Evolutionary conservation across 2,888 invertebrate genomes (phyloP).

Genomic region (Drosophila helvetica): DNA sequence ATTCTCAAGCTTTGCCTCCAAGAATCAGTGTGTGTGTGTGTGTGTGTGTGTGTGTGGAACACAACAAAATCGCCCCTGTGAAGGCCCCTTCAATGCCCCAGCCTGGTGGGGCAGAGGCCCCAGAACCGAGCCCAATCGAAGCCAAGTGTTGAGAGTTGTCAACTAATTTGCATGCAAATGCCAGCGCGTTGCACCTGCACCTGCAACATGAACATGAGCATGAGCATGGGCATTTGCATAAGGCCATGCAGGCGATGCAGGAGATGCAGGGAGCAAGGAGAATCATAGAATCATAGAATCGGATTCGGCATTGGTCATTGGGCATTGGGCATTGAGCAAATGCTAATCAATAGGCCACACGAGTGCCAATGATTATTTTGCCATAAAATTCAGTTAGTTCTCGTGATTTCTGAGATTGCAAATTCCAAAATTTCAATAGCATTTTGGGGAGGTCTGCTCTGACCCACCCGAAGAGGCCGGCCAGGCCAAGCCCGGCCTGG

Average conservation of each 20-base stretch:
- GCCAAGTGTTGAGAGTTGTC: slow-evolving; percentile 49
- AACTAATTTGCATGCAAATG: slow-evolving; percentile 78
- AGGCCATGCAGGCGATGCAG: slow-evolving; percentile 52
- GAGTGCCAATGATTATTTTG: slow-evolving; percentile 76
- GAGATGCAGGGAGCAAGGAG: slow-evolving; percentile 18
- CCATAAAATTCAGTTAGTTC: slow-evolving; percentile 77
- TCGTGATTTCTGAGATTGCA: slow-evolving; percentile 53
- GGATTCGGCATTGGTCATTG: too few relatives aligned
- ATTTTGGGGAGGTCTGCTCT: slow-evolving; percentile 56
- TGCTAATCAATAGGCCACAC: slow-evolving; percentile 80
- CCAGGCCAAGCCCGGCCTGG: slow-evolving; percentile 28
- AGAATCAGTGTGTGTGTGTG: slow-evolving; percentile 2
- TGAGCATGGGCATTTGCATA: slow-evolving; percentile 70
- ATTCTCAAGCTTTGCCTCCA: background rate
- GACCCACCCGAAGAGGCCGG: slow-evolving; percentile 24
- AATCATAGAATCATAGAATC: slow-evolving; percentile 16
- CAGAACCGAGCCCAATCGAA: slow-evolving; percentile 26
- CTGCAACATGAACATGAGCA: slow-evolving; percentile 68
- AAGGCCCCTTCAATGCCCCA: too few relatives aligned
- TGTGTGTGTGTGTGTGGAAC: too few relatives aligned
- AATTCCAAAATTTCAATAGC: slow-evolving; percentile 62
- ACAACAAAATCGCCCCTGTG: slow-evolving; percentile 24
- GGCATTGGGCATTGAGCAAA: slow-evolving; percentile 25
- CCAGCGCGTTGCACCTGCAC: slow-evolving; percentile 75
- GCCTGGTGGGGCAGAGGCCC: background rate